Conservation (phyloP, 2,113 vertebrate species). For the Puntigrus tetrazona region DNA sequence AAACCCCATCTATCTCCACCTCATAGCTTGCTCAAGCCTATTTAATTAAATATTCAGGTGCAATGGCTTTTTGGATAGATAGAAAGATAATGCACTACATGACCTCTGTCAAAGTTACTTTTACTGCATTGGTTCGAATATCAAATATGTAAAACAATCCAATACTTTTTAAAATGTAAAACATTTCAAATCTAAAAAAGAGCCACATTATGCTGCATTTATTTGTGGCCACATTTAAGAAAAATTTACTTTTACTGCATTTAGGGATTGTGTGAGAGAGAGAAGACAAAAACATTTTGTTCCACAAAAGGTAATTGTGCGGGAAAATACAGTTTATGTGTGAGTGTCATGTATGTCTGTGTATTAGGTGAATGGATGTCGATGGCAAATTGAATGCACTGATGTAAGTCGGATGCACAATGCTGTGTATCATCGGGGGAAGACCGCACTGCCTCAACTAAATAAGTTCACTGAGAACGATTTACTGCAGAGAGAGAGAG, state of each 20-base stretch:
- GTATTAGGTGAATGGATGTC: neutral
- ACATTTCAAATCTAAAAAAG: neutral
- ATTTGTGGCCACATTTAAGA: neutral
- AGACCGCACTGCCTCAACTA: slow-evolving; percentile 6
- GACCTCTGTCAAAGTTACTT: neutral
- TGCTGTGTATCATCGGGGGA: neutral
- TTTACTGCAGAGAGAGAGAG: slow-evolving; percentile 15
- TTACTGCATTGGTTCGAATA: neutral
- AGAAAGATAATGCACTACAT: too few relatives aligned
- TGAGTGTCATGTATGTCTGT: slow-evolving; percentile 1
- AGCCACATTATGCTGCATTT: neutral
- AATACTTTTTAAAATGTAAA: neutral
- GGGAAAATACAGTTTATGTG: neutral
- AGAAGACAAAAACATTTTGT: neutral
- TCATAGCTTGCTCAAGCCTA: neutral
- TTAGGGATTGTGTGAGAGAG: neutral
- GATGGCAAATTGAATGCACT: neutral
- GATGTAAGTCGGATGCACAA: neutral
- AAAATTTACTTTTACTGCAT: neutral
- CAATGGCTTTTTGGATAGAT: neutral
- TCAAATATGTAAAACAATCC: neutral
- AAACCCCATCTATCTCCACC: neutral
- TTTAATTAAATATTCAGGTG: neutral
- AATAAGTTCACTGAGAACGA: slow-evolving; percentile 13
- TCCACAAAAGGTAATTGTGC: neutral